Conservation (phyloP, 2,797 vertebrate genomes). For the Harpagifer antarcticus region DNA sequence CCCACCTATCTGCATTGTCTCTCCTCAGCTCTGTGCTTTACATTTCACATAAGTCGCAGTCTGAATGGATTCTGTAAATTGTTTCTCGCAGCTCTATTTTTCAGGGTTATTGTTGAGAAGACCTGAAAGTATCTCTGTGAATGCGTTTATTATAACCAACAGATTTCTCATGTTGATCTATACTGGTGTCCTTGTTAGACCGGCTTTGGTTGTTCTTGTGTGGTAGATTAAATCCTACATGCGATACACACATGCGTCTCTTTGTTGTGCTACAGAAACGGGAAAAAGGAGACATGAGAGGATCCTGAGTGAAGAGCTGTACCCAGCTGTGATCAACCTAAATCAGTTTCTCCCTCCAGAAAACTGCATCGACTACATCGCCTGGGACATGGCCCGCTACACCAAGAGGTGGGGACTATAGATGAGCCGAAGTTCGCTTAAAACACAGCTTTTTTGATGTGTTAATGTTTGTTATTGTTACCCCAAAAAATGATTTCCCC, state of each 20-base stretch:
- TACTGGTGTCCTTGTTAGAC: background rate
- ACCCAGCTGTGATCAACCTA: slow-evolving; percentile 93
- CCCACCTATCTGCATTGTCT: background rate
- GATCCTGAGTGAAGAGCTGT: slow-evolving; percentile 96
- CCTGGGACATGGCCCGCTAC: slow-evolving; percentile 99
- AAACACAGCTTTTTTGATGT: background rate
- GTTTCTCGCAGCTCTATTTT: slow-evolving; percentile 11
- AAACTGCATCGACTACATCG: slow-evolving; percentile 94
- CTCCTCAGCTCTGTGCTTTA: background rate
- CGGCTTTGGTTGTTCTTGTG: background rate
- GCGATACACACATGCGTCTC: background rate
- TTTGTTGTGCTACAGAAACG: slow-evolving; percentile 87
- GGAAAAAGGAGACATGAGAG: slow-evolving; percentile 98
- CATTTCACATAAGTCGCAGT: background rate
- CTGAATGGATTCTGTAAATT: slow-evolving; percentile 2
- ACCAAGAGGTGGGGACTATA: slow-evolving; percentile 86
- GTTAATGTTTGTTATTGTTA: background rate
- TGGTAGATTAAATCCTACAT: background rate
- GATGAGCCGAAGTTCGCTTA: background rate
- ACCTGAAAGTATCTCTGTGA: slow-evolving; percentile 14
- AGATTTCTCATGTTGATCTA: background rate
- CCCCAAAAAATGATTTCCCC: background rate
- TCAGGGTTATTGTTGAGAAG: slow-evolving; percentile 10
- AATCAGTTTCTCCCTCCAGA: slow-evolving; percentile 97
- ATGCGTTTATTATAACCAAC: slow-evolving; percentile 20